phyloP scores from a whole-genome alignment of 1,140 invertebrate genomes.

The Nephotettix cincticeps region DNA sequence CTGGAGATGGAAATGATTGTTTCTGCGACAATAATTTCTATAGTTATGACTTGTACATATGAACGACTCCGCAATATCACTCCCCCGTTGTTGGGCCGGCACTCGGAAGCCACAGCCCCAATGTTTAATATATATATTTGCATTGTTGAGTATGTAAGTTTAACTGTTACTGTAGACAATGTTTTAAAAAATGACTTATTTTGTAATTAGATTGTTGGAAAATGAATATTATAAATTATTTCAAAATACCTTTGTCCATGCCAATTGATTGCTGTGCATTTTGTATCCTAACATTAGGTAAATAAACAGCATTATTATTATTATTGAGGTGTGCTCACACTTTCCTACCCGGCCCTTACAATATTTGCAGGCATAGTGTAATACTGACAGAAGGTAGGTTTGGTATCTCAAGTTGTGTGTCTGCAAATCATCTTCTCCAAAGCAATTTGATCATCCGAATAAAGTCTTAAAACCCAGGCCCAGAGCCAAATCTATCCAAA shows the following conservation, averaged over 20 bases:
- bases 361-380: too few species aligned
- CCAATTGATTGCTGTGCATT: constrained; percentile 26
- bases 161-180: constrained; percentile 20
- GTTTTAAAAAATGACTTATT: constrained; percentile 14
- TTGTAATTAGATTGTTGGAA: constrained; percentile 27
- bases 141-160: constrained; percentile 21
- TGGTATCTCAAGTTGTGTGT: too few species aligned
- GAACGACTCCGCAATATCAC: neutral
- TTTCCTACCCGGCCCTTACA: too few species aligned
- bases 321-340: neutral
- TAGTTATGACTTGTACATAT: constrained; percentile 6
- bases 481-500: too few species aligned
- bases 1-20: neutral
- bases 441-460: too few species aligned
- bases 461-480: too few species aligned
- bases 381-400: too few species aligned
- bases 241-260: constrained; percentile 10
- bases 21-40: neutral
- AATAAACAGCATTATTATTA: constrained; percentile 28
- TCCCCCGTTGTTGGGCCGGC: neutral
- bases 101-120: neutral
- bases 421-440: too few species aligned
- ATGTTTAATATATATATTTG: constrained; percentile 24
- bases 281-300: constrained; percentile 25
- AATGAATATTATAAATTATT: constrained; percentile 20